Conservation (phyloP, 2,797 vertebrate species). For the Tarsius wallacei region DNA sequence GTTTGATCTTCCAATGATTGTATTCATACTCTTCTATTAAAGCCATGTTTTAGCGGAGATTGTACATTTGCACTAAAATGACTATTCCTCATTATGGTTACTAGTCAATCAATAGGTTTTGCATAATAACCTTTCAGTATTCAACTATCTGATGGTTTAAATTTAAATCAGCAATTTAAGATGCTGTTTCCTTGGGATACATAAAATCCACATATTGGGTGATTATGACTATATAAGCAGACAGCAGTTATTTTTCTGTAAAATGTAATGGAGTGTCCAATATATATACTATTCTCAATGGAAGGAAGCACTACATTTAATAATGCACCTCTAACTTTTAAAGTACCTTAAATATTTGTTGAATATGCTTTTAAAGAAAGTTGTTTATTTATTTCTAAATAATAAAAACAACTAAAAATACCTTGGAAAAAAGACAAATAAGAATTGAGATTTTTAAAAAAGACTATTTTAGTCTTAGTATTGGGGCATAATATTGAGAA, state of each 20-base stretch:
- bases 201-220: neutral
- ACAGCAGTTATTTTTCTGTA: conserved; percentile 15
- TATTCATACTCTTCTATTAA: neutral
- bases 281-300: neutral
- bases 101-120: neutral
- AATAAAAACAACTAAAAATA: conserved; percentile 41
- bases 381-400: neutral
- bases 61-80: conserved; percentile 16
- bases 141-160: conserved; percentile 29
- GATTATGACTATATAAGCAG: neutral
- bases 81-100: neutral
- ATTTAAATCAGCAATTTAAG: conserved; percentile 58
- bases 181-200: neutral
- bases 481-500: neutral
- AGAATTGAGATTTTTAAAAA: conserved; percentile 46
- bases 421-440: conserved; percentile 12
- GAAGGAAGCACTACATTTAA: neutral
- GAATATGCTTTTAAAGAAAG: neutral
- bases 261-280: neutral
- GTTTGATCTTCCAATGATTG: neutral
- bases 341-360: neutral
- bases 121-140: conserved; percentile 25
- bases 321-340: neutral
- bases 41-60: neutral
- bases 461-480: neutral